These are phyloP conservation scores for Thera britannica DNA, from an alignment of 2,888 invertebrate species.

Conservation along the genomic window DNA sequence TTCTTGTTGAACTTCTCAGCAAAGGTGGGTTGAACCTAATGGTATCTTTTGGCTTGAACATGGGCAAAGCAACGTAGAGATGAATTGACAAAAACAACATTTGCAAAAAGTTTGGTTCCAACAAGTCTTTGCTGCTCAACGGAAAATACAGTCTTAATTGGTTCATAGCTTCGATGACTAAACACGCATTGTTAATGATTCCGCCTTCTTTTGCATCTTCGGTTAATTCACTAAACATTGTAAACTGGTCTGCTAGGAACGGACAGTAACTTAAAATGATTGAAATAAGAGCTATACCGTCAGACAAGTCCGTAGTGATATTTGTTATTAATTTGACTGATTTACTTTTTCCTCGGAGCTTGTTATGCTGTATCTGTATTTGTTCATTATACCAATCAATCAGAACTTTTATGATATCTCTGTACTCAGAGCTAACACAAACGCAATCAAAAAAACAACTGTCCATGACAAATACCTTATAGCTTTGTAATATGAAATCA, in stretches of 20 bases:
- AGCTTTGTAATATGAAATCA: conserved; percentile 86
- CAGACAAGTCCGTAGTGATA: conserved; percentile 80
- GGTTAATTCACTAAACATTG: conserved; percentile 72
- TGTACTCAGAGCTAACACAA: conserved; percentile 63
- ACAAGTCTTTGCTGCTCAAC: conserved; percentile 78
- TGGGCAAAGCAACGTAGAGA: conserved; percentile 83
- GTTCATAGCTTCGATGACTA: conserved; percentile 82
- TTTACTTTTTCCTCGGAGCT: conserved; percentile 51
- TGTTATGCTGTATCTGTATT: conserved; percentile 57
- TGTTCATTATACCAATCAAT: conserved; percentile 71
- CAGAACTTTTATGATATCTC: conserved; percentile 66
- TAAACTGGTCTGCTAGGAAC: conserved; percentile 77
- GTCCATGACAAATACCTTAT: conserved; percentile 83
- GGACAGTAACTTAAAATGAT: conserved; percentile 85
- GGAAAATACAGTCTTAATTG: conserved; percentile 83
- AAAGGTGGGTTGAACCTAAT: conserved; percentile 77
- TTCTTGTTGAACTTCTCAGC: conserved; percentile 67
- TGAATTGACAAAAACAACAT: conserved; percentile 85
- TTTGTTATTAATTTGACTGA: conserved; percentile 65
- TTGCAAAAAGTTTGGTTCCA: conserved; percentile 81
- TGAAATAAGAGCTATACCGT: conserved; percentile 83
- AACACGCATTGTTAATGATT: conserved; percentile 84
- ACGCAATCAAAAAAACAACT: conserved; percentile 78
- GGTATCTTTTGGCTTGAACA: conserved; percentile 73
- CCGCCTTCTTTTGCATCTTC: conserved; percentile 60